Base-by-base conservation (phyloP, 2,888 invertebrate genomes). In the Heterodera filipjevi region DNA sequence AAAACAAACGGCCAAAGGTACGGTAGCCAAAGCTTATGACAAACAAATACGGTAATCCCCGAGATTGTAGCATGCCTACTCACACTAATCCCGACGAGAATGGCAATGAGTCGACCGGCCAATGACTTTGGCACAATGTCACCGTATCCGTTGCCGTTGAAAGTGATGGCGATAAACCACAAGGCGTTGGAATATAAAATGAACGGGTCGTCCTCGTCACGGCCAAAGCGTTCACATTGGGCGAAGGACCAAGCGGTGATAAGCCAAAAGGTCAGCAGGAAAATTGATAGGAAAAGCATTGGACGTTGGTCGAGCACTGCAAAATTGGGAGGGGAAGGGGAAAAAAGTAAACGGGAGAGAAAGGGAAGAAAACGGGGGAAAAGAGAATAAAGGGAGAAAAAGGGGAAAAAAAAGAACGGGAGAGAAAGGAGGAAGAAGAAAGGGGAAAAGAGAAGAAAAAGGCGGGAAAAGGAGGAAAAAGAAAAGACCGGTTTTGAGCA, bases 81-180 rank as follows among this genome's bases (percentile, higher is more conserved):
- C 93, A 99, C 99, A 96, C 98, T 98, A 91, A 99, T 96, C 91
- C 99, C 99, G 89, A 98, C 97, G 92, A 95, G 95, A 91, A 99
- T 96, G 90, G 98, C 96, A 90, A 99, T 96, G 90, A 96, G 95
- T 91, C 99, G 93, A 90, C 99, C 99, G 92, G 97, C 98, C 92
- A 98, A 97, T 87, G 99, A 99, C 92, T 99, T 98, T 91, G 99
- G 99, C 91, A 99, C 98, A 91, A 89, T 86, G 92, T 97, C 99
- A 90, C 99, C 99, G 92, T 99, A 99, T 91, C 99, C 99, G 96
- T 91, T 99, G 93, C 93, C 97, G 64, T 81, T 81, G 78, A 68
- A 83, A 12, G 76, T 77, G 46, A 81, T 80, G 32, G 82, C 89
- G 64, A 89, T 89, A 80, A 89, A 89, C 89, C 89, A 89, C 33